A percentile compares a stretch with the other conserved stretches of the same genome.
phyloP scores from a whole-genome alignment of 2,888 invertebrate species.

The Noctua janthina region DNA sequence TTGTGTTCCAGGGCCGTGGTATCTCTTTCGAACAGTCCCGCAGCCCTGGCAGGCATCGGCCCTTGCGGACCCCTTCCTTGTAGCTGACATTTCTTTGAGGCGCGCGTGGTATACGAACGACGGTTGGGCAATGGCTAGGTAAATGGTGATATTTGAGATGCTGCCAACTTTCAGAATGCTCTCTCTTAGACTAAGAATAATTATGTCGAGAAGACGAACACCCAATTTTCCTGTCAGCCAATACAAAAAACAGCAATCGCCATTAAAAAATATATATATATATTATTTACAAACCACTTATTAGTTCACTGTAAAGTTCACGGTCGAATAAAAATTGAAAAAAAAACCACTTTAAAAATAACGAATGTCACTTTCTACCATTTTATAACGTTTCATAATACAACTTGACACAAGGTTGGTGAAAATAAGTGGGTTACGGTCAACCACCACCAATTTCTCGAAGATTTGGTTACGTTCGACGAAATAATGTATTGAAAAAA shows the following conservation, averaged over 20 bases:
- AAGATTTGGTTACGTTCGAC: background rate
- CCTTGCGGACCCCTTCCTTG: too few species aligned
- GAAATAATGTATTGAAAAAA: background rate
- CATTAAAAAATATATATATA: too few species aligned
- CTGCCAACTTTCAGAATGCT: background rate
- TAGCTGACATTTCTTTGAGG: too few species aligned
- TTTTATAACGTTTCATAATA: slow-evolving; percentile 12
- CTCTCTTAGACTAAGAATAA: background rate
- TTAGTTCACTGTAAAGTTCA: background rate
- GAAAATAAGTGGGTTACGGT: slow-evolving; percentile 15
- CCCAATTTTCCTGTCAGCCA: background rate
- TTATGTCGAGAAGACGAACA: background rate
- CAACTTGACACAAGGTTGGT: background rate
- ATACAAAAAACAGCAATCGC: background rate
- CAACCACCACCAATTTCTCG: background rate
- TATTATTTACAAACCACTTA: background rate
- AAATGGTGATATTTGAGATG: too few species aligned
- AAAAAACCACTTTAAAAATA: background rate
- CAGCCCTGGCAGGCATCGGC: too few species aligned
- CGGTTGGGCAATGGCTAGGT: background rate
- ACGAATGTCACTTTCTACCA: slow-evolving; percentile 2
- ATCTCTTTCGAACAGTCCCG: too few species aligned
- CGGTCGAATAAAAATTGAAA: background rate
- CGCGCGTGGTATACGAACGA: too few species aligned
- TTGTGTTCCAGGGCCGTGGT: too few species aligned